Conservation (phyloP, 1,140 invertebrate genomes). For the Drosophila parvula region DNA sequence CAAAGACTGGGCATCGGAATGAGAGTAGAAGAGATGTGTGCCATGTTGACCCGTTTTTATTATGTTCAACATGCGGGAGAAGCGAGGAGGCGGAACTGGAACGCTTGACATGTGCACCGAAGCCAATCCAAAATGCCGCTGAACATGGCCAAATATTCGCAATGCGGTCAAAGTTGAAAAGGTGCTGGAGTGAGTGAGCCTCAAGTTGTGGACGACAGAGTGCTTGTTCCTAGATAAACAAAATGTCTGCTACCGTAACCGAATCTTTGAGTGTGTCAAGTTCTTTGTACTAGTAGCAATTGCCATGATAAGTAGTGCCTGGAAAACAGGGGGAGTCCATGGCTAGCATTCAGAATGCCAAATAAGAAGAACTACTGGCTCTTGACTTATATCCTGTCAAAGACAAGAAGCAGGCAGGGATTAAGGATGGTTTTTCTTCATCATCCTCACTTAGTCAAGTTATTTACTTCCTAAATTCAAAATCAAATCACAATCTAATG, state of each 20-base stretch:
- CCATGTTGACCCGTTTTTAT: slow-evolving; percentile 61
- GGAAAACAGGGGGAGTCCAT: too few species aligned
- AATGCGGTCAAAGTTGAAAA: slow-evolving; percentile 73
- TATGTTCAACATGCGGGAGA: slow-evolving; percentile 50
- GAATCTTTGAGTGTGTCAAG: slow-evolving; percentile 23
- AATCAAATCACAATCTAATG: background rate
- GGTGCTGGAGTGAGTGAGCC: slow-evolving; percentile 37
- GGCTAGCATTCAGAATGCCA: background rate
- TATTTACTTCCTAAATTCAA: background rate
- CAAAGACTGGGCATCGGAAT: slow-evolving; percentile 42
- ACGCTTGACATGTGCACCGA: slow-evolving; percentile 70
- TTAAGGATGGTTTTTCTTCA: background rate
- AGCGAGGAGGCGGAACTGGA: slow-evolving; percentile 21
- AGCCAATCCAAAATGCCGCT: slow-evolving; percentile 67
- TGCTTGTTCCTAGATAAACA: slow-evolving; percentile 44
- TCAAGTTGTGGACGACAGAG: slow-evolving; percentile 10
- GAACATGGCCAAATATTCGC: slow-evolving; percentile 61
- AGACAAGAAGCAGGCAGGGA: background rate
- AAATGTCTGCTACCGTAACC: slow-evolving; percentile 40
- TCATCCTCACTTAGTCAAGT: background rate
- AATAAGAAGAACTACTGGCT: background rate
- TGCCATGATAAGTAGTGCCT: slow-evolving; percentile 21
- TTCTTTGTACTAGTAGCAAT: slow-evolving; percentile 41
- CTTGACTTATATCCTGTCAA: background rate
- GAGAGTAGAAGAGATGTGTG: slow-evolving; percentile 54